A percentile compares a stretch with the other conserved stretches of the same genome.
Conservation (phyloP, 2,797 vertebrate genomes). For the Hemibagrus guttatus region DNA sequence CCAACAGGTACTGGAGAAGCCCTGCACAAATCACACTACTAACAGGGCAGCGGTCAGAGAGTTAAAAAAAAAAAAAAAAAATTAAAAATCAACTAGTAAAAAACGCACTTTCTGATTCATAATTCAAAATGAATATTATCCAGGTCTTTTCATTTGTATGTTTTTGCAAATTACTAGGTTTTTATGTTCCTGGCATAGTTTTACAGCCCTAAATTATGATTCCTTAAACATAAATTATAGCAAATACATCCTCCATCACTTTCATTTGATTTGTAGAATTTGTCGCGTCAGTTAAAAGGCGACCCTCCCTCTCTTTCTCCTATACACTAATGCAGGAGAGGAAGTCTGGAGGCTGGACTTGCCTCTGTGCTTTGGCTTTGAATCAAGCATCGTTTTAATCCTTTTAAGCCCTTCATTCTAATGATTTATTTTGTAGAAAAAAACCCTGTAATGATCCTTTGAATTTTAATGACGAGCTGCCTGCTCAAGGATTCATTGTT, state of each 20-base stretch:
- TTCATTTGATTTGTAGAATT: conserved; percentile 29
- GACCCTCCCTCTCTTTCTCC: not conserved
- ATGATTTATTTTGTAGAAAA: conserved; percentile 86
- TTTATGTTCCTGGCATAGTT: not conserved
- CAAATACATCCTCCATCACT: not conserved
- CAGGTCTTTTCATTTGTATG: not conserved
- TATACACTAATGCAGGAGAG: conserved; percentile 58
- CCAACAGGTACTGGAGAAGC: conserved; percentile 79
- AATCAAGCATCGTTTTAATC: conserved; percentile 87
- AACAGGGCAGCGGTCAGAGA: not conserved
- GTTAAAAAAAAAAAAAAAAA: too few species aligned
- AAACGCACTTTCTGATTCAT: not conserved
- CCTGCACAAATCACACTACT: not conserved
- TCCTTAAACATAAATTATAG: not conserved
- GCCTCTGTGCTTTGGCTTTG: conserved; percentile 82
- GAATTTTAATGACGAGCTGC: conserved; percentile 87
- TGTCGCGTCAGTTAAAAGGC: conserved; percentile 22
- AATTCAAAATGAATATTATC: not conserved
- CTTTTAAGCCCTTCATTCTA: conserved; percentile 88
- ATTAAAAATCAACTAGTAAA: not conserved
- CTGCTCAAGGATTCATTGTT: conserved; percentile 89
- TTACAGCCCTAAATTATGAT: not conserved
- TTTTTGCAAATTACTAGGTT: not conserved
- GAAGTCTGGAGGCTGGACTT: conserved; percentile 70
- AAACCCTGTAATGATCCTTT: conserved; percentile 83